Conservation (phyloP, 2,888 invertebrate species). For the Smittia sp. region DNA sequence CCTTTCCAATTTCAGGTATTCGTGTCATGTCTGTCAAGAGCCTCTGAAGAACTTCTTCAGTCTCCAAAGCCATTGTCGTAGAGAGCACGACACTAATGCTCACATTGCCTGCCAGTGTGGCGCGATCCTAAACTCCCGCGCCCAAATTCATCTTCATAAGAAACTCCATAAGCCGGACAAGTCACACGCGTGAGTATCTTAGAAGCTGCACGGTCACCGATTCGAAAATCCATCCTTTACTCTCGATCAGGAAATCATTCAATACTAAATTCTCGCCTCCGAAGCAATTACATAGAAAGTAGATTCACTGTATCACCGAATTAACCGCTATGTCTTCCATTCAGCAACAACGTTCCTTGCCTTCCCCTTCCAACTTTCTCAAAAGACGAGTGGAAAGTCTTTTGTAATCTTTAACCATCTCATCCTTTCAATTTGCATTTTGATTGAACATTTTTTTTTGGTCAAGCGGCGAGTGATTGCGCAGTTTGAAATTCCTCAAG, state of each 20-base stretch:
- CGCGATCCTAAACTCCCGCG: neutral
- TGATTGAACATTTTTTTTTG: neutral
- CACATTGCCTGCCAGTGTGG: neutral
- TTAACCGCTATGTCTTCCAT: neutral
- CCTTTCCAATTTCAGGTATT: neutral
- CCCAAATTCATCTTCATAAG: slow-evolving; percentile 19
- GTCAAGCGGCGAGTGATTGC: neutral
- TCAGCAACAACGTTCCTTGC: neutral
- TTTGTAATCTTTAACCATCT: neutral
- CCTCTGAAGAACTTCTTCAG: slow-evolving; percentile 2
- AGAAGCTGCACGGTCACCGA: neutral
- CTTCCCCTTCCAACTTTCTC: neutral
- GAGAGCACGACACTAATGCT: slow-evolving; percentile 1
- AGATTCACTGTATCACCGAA: neutral
- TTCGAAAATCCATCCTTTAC: neutral
- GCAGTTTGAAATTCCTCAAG: neutral
- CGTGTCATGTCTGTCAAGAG: slow-evolving; percentile 15
- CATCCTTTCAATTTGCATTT: neutral
- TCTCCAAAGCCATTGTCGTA: neutral
- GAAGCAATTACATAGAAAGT: neutral
- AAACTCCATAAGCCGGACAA: slow-evolving; percentile 9
- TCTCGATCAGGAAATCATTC: neutral
- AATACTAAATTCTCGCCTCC: neutral
- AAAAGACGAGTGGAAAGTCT: neutral
- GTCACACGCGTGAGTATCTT: neutral